Evolutionary conservation across 2,113 vertebrate genomes (phyloP).

Genomic region (Myrmecophaga tridactyla): DNA sequence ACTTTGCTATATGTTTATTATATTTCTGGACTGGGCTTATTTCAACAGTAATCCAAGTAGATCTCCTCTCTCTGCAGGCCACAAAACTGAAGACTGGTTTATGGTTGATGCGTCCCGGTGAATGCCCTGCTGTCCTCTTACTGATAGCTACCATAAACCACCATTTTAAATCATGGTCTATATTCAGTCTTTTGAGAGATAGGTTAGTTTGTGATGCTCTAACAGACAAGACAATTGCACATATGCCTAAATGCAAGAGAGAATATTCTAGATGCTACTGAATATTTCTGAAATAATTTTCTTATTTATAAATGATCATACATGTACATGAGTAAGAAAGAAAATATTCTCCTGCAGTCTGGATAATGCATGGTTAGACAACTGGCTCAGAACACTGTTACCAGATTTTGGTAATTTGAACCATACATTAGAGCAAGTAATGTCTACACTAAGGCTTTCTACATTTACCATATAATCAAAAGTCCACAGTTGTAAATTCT

Average conservation of each 20-base stretch:
- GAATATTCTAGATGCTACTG: neutral
- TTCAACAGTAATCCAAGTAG: neutral
- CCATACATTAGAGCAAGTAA: neutral
- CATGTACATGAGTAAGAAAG: neutral
- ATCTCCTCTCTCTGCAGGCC: too few relatives aligned
- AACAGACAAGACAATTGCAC: neutral
- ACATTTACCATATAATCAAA: neutral
- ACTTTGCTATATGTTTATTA: neutral
- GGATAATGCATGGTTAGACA: neutral
- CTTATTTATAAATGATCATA: neutral
- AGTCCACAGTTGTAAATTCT: neutral
- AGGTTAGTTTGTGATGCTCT: neutral
- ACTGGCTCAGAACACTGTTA: neutral
- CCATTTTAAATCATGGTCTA: neutral
- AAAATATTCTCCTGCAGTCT: neutral
- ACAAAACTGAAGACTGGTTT: neutral
- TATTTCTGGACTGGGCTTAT: neutral
- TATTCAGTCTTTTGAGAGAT: neutral
- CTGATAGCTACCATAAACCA: neutral
- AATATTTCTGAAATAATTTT: neutral
- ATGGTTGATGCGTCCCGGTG: neutral
- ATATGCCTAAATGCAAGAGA: too few relatives aligned
- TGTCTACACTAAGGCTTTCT: neutral
- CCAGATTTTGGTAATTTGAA: neutral
- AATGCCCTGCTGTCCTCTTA: fast-evolving